These are phyloP conservation scores for Pachypanchax playfairii DNA, from an alignment of 2,113 vertebrate species.

Conservation along the genomic window DNA sequence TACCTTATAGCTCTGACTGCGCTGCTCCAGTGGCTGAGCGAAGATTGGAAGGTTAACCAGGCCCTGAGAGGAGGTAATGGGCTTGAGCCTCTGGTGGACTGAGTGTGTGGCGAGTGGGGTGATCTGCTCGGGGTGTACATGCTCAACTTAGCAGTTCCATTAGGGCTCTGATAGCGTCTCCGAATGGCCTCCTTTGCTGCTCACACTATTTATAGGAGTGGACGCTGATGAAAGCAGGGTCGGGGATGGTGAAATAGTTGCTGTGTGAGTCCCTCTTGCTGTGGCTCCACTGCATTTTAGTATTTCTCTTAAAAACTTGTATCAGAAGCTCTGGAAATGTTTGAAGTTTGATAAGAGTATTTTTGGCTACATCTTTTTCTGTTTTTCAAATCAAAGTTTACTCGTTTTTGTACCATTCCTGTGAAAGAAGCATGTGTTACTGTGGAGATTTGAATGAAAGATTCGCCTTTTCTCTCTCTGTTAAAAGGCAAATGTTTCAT, in stretches of 20 bases:
- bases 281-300: background rate
- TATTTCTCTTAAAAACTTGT: background rate
- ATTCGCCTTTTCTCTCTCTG: conserved; percentile 3
- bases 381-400: background rate
- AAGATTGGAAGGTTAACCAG: conserved; percentile 72
- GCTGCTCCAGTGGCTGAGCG: conserved; percentile 43
- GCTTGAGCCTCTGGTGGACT: conserved; percentile 53
- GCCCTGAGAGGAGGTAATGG: conserved; percentile 73
- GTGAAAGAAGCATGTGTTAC: conserved; percentile 5
- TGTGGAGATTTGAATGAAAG: background rate
- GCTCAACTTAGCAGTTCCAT: conserved; percentile 59
- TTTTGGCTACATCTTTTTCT: background rate
- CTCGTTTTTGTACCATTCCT: conserved; percentile 3
- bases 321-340: background rate
- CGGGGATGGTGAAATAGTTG: conserved; percentile 59
- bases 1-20: conserved; percentile 28
- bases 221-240: conserved; percentile 61
- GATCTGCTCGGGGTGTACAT: conserved; percentile 50
- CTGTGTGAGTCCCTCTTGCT: conserved; percentile 22
- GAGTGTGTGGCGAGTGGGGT: conserved; percentile 48
- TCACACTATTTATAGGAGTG: conserved; percentile 80
- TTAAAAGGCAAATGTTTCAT: conserved; percentile 26
- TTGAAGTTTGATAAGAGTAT: background rate
- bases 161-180: conserved; percentile 60
- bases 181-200: conserved; percentile 70